Percentiles rank a stretch among this genome's conserved stretches.
phyloP scores from a whole-genome alignment of 1,140 invertebrate genomes.

The Bombus picipes region DNA sequence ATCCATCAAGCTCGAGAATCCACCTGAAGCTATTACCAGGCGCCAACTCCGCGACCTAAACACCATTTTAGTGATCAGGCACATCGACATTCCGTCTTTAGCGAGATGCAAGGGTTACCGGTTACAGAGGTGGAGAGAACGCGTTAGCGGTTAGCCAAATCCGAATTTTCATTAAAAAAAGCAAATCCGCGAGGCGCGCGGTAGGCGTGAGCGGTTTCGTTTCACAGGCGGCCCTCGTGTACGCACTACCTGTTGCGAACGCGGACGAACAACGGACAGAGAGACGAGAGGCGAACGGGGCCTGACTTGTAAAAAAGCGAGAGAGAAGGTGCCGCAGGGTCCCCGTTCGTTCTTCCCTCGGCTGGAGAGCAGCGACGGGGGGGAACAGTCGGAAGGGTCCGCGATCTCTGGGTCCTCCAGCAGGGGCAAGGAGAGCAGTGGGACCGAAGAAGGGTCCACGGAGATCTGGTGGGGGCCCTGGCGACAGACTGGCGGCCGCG shows the following conservation, averaged over 20 bases:
- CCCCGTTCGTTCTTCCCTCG: slow-evolving; percentile 57
- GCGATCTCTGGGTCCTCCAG: slow-evolving; percentile 49
- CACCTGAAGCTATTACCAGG: slow-evolving; percentile 3
- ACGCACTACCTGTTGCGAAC: slow-evolving; percentile 57
- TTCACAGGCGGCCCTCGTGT: slow-evolving; percentile 33
- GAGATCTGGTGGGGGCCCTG: slow-evolving; percentile 61
- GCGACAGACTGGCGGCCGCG: slow-evolving; percentile 82
- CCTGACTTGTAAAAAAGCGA: neutral
- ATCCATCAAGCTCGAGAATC: slow-evolving; percentile 12
- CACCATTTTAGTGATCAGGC: neutral
- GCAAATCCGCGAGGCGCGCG: neutral
- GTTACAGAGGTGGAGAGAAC: neutral
- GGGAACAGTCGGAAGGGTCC: slow-evolving; percentile 53
- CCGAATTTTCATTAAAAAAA: slow-evolving; percentile 10
- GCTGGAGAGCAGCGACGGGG: slow-evolving; percentile 27
- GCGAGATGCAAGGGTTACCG: neutral
- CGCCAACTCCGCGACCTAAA: neutral
- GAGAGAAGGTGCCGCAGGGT: slow-evolving; percentile 44
- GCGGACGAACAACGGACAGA: slow-evolving; percentile 1
- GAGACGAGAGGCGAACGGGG: neutral
- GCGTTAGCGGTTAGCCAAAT: neutral
- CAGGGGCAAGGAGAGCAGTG: slow-evolving; percentile 32
- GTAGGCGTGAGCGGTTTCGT: slow-evolving; percentile 51
- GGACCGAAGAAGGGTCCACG: slow-evolving; percentile 43
- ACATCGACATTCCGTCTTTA: slow-evolving; percentile 1